Evolutionary conservation across 37 sponge, comb jelly and placozoan species (phyloP), one percentile per base, ranked within the genome.

Genomic region (Crambe crambe): DNA sequence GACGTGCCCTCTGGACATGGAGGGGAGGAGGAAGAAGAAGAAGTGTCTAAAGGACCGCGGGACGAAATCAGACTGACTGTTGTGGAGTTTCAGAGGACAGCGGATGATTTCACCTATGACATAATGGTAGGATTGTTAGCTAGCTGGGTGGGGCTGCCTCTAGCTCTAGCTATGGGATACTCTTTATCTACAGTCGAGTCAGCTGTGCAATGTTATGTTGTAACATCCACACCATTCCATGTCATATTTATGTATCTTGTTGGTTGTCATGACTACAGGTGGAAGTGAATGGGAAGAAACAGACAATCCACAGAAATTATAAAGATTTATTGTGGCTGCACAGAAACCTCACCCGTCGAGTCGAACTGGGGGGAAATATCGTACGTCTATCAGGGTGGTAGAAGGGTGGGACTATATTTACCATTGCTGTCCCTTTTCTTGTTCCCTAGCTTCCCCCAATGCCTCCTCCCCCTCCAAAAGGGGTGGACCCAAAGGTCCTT

Each of bases 281-380:
- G 20, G 68, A 74, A n/a, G 61, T 73, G 26, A 72, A 44, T 57
- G 84, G 79, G 35, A 29, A 56, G 39, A 44, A 57, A 1, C 72
- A 58, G 22, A 22, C 37, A 3, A 37, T 89, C n/a, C 56, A 73
- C 36, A 65, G 89, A 4, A n/a, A 40, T 1, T 89, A 89, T 75
- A 73, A 83, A 57, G 89, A 89, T 2, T 29, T 89, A 23, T 74
- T 69, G 42, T 89, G 89, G 89, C 75, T 89, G 12, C 68, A 89
- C 38, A 61, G 85, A 0, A 30, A 68, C 32, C 38, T 83, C 20
- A 57, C 61, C 12, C 40, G 77, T 21, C 78, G 43, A 21, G 58
- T 79, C 0, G 74, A 83, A 2, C 65, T 84, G 2, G 92, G 89
- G 12, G 92, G 88, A 62, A 42, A 87, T 74, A 80, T 87, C 58